A percentile compares a stretch with the other conserved stretches of the same genome.
These are phyloP conservation scores for Fabriciana adippe DNA, from an alignment of 2,888 invertebrate species.

Conservation along the genomic window DNA sequence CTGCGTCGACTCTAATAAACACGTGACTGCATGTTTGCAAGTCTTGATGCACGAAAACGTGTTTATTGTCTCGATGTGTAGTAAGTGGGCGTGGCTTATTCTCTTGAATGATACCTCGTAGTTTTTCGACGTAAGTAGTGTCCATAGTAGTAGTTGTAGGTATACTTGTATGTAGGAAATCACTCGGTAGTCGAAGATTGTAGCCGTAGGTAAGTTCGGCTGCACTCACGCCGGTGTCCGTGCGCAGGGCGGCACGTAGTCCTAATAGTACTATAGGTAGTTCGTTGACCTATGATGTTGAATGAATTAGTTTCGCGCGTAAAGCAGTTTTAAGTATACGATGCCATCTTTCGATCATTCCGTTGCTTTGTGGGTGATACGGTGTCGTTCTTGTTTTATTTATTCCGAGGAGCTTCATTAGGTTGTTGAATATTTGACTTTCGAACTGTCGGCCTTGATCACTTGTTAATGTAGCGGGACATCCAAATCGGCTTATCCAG, in stretches of 20 bases:
- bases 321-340: too few species aligned
- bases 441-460: constrained; percentile 13
- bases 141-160: not conserved
- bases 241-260: too few species aligned
- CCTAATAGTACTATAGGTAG: too few species aligned
- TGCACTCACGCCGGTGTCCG: not conserved
- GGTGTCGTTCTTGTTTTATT: too few species aligned
- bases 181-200: not conserved
- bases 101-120: not conserved
- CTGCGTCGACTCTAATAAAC: not conserved
- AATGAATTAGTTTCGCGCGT: too few species aligned
- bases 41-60: not conserved
- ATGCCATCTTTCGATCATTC: too few species aligned
- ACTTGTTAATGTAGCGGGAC: constrained; percentile 6
- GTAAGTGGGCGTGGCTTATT: not conserved
- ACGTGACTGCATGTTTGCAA: not conserved
- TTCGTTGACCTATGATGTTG: too few species aligned
- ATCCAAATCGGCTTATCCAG: constrained; percentile 19
- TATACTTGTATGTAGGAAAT: not conserved
- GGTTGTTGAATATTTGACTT: not conserved
- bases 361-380: too few species aligned
- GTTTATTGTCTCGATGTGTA: constrained; percentile 2
- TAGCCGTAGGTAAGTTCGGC: not conserved
- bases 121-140: not conserved
- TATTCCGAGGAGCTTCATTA: too few species aligned